phyloP scores from a whole-genome alignment of 2,113 vertebrate species.

The Caloenas nicobarica region DNA sequence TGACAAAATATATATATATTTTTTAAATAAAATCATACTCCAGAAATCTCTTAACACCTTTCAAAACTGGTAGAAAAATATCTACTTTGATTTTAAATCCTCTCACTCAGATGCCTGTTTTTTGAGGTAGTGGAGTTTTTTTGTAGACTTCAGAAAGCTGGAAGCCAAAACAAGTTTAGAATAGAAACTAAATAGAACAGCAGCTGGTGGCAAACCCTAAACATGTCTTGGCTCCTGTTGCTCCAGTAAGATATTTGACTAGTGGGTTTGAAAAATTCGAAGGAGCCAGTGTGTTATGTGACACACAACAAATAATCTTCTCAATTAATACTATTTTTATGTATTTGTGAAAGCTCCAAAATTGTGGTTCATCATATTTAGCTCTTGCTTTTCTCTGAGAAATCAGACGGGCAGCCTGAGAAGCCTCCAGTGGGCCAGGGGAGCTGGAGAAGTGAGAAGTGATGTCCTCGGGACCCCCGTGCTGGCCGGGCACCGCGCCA shows the following conservation, averaged over 20 bases:
- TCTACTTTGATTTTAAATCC: neutral
- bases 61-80: neutral
- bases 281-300: neutral
- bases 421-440: fast-evolving
- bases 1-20: too few relatives aligned
- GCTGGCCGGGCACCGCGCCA: fast-evolving
- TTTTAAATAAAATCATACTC: neutral
- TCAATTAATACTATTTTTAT: neutral
- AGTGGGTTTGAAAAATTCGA: neutral
- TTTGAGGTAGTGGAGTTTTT: fast-evolving
- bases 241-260: neutral
- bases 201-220: neutral
- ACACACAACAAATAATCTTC: neutral
- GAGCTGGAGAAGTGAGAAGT: neutral
- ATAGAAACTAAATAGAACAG: neutral
- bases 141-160: neutral
- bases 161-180: neutral
- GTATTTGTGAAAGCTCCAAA: neutral
- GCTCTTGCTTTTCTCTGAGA: neutral
- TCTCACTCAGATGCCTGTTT: neutral
- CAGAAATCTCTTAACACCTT: neutral
- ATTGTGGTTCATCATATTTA: neutral
- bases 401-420: neutral
- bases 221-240: neutral
- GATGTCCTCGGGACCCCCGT: fast-evolving